Evolutionary conservation across 1,140 invertebrate genomes (phyloP), one percentile per base, ranked within the genome.

Genomic region (Nephotettix cincticeps): DNA sequence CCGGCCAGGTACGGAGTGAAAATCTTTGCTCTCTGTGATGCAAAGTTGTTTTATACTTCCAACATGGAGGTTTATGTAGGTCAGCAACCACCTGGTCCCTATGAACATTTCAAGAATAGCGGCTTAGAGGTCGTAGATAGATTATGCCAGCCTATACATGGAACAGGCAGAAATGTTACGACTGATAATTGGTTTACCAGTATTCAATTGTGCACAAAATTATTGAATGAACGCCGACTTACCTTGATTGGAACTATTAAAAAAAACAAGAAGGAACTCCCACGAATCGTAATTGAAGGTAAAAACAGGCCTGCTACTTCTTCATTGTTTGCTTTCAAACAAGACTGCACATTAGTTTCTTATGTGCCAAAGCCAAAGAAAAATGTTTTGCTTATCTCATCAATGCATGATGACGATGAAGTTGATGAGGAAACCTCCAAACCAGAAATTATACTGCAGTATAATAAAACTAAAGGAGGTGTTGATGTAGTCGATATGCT

Each of bases 1-100:
- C 77, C 78, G 23, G 67, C 40, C 19, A 78, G 76, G 67, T 83
- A 80, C 80, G 78, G 80, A 73, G 73, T 81, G 21, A 82, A 81
- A 73, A 69, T 76, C 0, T 75, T 70, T 74, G 68, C 74, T 19
- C 45, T 76, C 21, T 69, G 70, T 19, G 75, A 77, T 68, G 56
- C 71, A 36, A 71, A 72, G 43, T 74, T 32, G 21, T 66, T 45
- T 68, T 82, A 80, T 66, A 75, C 71, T 28, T 61, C 56, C n/a
- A 77, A 80, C 51, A 71, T 81, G 27, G 78, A 82, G 73, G 68
- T 79, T 6, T 80, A 80, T 64, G 58, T 69, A n/a, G 79, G 80
- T 30, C 78, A 78, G 40, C 78, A 81, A 73, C 77, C 78, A 9
- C 72, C 73, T 32, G 78, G 78, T 14, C 76, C 75, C n/a, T 80